Conservation (phyloP, 1,140 invertebrate species). For the Heliconius congener region DNA sequence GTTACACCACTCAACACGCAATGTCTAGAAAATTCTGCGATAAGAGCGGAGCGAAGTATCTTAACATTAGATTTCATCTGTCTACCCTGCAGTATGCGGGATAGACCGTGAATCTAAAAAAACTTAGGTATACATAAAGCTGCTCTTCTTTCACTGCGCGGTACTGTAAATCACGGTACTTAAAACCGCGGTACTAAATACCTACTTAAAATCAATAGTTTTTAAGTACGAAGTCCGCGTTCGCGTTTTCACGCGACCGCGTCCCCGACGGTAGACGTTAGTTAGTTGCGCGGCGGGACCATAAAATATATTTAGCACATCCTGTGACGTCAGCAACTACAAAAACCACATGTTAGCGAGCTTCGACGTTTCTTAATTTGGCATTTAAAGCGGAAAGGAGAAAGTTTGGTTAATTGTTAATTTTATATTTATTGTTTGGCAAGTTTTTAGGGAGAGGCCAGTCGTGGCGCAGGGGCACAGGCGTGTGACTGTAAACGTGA, state of each 20-base stretch:
- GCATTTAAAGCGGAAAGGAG: conserved; percentile 20
- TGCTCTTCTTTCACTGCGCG: background rate
- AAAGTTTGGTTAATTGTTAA: background rate
- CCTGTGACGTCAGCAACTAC: conserved; percentile 49
- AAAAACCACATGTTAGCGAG: conserved; percentile 51
- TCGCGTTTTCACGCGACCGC: conserved; percentile 28
- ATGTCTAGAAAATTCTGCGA: too few relatives aligned
- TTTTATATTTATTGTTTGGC: background rate
- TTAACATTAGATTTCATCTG: too few relatives aligned
- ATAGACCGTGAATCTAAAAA: too few relatives aligned
- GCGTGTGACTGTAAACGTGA: too few relatives aligned
- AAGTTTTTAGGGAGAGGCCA: background rate
- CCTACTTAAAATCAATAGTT: conserved; percentile 15
- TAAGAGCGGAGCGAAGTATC: too few relatives aligned
- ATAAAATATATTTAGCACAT: conserved; percentile 63
- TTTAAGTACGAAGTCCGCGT: conserved; percentile 4
- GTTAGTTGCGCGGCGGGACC: conserved; percentile 40
- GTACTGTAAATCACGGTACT: background rate
- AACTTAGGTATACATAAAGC: too few relatives aligned
- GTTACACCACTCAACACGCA: too few relatives aligned
- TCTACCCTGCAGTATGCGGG: too few relatives aligned
- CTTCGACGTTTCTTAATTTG: conserved; percentile 40
- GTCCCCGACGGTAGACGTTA: conserved; percentile 29
- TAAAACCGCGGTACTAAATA: background rate
- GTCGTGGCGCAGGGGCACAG: too few relatives aligned